Percentiles rank a stretch among this genome's conserved stretches.
Conservation (phyloP, 1,140 invertebrate species). For the Dreissena polymorpha region DNA sequence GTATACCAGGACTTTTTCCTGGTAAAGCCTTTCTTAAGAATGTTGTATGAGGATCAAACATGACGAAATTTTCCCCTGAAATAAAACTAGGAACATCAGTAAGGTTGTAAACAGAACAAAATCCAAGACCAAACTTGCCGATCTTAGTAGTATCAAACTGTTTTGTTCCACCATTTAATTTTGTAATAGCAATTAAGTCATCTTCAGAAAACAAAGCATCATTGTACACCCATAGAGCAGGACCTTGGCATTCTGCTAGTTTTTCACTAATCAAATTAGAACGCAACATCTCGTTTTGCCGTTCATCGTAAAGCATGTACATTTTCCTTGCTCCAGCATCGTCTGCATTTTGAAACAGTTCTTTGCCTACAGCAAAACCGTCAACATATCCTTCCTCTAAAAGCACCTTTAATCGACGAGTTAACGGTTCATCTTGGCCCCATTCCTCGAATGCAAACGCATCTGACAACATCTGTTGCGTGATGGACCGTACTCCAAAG, state of each 20-base stretch:
- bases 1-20: slow-evolving; percentile 66
- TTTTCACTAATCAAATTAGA: slow-evolving; percentile 65
- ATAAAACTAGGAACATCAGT: slow-evolving; percentile 75
- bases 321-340: slow-evolving; percentile 80
- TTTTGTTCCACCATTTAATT: slow-evolving; percentile 71
- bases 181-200: slow-evolving; percentile 67
- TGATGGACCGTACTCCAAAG: slow-evolving; percentile 50
- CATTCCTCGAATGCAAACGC: slow-evolving; percentile 43
- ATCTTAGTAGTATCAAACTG: slow-evolving; percentile 66
- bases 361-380: slow-evolving; percentile 73
- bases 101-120: slow-evolving; percentile 75
- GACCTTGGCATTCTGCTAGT: slow-evolving; percentile 65
- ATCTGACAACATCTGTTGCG: slow-evolving; percentile 38
- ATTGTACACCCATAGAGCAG: slow-evolving; percentile 69
- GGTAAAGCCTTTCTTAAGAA: slow-evolving; percentile 61
- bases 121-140: slow-evolving; percentile 74
- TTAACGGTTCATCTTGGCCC: slow-evolving; percentile 70
- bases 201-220: slow-evolving; percentile 63
- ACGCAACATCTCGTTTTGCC: slow-evolving; percentile 53
- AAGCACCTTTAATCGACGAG: slow-evolving; percentile 62
- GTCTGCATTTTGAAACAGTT: slow-evolving; percentile 76
- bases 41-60: slow-evolving; percentile 74
- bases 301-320: slow-evolving; percentile 77
- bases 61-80: slow-evolving; percentile 65
- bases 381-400: slow-evolving; percentile 68